Evolutionary conservation across 30 jellyfish, hydroid and myxozoan species (phyloP).

Genomic region (Clytia hemisphaerica): DNA sequence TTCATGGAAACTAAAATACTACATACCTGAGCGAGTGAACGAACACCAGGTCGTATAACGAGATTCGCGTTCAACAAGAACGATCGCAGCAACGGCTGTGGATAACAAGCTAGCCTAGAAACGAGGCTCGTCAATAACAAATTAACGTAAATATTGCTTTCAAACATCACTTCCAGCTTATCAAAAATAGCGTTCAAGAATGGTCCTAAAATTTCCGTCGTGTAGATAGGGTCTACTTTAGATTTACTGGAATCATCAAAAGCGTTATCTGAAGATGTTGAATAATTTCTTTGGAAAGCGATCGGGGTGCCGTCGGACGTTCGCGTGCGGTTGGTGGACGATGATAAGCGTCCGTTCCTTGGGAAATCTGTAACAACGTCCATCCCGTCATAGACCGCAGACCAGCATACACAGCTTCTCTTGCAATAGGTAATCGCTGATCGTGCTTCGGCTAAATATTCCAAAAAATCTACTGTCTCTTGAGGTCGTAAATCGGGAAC

Average conservation of each 20-base stretch:
- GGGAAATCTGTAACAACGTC: slow-evolving; percentile 84
- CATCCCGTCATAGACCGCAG: slow-evolving; percentile 96
- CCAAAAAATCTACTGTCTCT: slow-evolving; percentile 36
- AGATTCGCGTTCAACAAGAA: slow-evolving; percentile 74
- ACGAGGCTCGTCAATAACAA: slow-evolving; percentile 65
- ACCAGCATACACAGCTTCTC: slow-evolving; percentile 85
- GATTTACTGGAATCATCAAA: slow-evolving; percentile 3
- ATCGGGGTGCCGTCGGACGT: slow-evolving; percentile 8
- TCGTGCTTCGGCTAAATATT: slow-evolving; percentile 58
- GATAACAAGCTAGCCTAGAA: slow-evolving; percentile 90
- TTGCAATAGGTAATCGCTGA: slow-evolving; percentile 47
- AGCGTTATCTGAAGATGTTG: not conserved
- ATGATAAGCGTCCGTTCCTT: slow-evolving; percentile 21
- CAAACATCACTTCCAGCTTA: slow-evolving; percentile 59
- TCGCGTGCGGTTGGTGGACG: not conserved
- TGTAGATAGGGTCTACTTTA: not conserved
- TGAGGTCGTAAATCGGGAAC: not conserved
- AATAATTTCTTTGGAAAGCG: not conserved
- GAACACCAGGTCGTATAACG: slow-evolving; percentile 89
- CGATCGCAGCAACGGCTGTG: slow-evolving; percentile 91
- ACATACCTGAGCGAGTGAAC: slow-evolving; percentile 82
- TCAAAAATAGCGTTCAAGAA: slow-evolving; percentile 68
- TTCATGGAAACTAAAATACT: no score
- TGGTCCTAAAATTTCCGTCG: slow-evolving; percentile 79
- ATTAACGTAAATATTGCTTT: slow-evolving; percentile 58